Conservation (phyloP, 2,888 invertebrate genomes). For the Agrochola circellaris region DNA sequence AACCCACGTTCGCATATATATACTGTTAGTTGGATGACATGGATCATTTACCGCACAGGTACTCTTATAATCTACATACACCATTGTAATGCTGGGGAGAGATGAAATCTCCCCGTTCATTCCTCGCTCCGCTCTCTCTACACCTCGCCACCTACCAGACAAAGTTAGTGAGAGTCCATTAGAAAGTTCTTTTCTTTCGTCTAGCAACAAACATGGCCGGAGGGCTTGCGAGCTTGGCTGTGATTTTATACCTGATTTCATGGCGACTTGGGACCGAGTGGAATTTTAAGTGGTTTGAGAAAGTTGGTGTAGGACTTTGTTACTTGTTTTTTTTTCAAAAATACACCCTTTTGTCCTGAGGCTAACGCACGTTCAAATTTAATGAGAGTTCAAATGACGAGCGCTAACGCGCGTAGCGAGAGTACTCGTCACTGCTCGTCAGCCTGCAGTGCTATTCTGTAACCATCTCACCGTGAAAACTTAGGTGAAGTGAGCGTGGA, state of each 20-base stretch:
- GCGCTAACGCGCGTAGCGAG: too few relatives aligned
- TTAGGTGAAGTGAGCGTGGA: too few relatives aligned
- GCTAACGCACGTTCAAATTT: too few relatives aligned
- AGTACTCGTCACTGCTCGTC: too few relatives aligned
- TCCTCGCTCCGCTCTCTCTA: neutral
- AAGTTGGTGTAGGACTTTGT: neutral
- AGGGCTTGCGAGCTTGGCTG: slow-evolving; percentile 10
- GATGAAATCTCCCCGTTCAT: neutral
- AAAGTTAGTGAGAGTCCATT: slow-evolving; percentile 61
- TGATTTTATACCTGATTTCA: slow-evolving; percentile 36
- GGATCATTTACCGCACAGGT: neutral
- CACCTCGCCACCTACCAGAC: neutral
- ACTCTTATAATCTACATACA: neutral
- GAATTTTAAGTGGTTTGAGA: slow-evolving; percentile 13
- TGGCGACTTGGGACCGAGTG: neutral
- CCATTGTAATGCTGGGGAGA: too few relatives aligned
- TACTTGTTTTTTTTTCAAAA: neutral
- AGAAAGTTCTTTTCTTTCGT: slow-evolving; percentile 60
- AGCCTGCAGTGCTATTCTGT: too few relatives aligned
- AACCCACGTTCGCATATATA: too few relatives aligned
- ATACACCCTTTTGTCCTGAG: too few relatives aligned
- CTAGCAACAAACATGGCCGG: slow-evolving; percentile 32
- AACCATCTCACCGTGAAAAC: too few relatives aligned
- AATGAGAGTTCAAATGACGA: too few relatives aligned
- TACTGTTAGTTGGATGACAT: too few relatives aligned